Evolutionary conservation across 2,888 invertebrate genomes (phyloP).

Genomic region (Arrhopalites spinosus): DNA sequence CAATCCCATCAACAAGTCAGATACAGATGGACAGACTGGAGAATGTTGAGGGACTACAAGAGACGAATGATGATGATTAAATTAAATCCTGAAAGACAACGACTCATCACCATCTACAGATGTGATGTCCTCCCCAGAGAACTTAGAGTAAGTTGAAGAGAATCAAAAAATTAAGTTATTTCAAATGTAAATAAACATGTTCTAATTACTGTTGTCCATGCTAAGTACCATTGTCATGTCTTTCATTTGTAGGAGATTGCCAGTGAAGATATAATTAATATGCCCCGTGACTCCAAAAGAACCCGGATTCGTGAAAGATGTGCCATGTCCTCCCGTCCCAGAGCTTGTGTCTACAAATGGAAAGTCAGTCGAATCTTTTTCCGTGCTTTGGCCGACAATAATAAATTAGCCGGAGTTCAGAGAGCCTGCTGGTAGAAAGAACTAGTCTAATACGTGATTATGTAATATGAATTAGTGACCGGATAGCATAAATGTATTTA

Average conservation of each 20-base stretch:
- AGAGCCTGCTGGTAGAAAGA: constrained; percentile 80
- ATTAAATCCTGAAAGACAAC: constrained; percentile 74
- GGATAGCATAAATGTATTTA: no score
- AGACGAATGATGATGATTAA: constrained; percentile 75
- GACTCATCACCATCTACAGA: constrained; percentile 80
- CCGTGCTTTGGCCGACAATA: constrained; percentile 90
- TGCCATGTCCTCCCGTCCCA: constrained; percentile 82
- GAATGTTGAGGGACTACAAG: constrained; percentile 86
- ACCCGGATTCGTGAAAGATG: constrained; percentile 76
- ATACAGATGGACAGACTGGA: constrained; percentile 76
- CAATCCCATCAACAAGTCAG: constrained; percentile 7
- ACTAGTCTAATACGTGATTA: neutral
- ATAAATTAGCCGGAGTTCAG: constrained; percentile 87
- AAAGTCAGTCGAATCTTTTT: constrained; percentile 88
- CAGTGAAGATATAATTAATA: constrained; percentile 72
- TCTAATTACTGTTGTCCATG: no score
- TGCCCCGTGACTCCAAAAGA: constrained; percentile 75
- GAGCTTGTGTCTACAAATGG: constrained; percentile 80
- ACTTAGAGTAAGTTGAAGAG: constrained; percentile 62
- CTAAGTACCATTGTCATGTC: no score
- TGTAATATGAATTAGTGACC: neutral
- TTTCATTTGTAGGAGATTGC: constrained; percentile 85
- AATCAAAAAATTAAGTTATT: no score
- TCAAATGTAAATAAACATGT: no score
- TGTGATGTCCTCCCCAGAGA: constrained; percentile 81